A percentile compares a stretch with the other conserved stretches of the same genome.
These are phyloP conservation scores for Anguilla obscura DNA, from an alignment of 2,797 vertebrate genomes.

Conservation along the genomic window DNA sequence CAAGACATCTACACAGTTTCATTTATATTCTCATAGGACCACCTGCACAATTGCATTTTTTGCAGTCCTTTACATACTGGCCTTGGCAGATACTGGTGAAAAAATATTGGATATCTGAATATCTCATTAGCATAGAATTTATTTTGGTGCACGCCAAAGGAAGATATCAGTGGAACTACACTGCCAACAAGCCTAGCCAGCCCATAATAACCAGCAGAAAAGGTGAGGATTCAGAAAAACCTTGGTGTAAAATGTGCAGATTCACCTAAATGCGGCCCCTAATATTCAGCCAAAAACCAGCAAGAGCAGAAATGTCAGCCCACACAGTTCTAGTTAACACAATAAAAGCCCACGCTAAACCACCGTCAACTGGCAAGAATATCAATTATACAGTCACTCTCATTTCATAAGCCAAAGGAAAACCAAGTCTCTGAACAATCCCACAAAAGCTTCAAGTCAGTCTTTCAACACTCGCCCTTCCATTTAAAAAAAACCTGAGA, in stretches of 20 bases:
- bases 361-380: conserved; percentile 1
- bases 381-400: conserved; percentile 6
- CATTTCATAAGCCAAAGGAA: conserved; percentile 9
- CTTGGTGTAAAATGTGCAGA: not conserved
- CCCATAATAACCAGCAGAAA: not conserved
- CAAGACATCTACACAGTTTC: too few species aligned
- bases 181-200: too few species aligned
- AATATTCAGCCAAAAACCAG: not conserved
- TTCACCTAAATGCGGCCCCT: not conserved
- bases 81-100: too few species aligned
- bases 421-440: not conserved
- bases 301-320: not conserved
- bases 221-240: not conserved
- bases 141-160: too few species aligned
- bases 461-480: not conserved
- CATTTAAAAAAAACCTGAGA: not conserved
- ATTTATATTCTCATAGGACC: too few species aligned
- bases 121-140: too few species aligned
- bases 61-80: too few species aligned
- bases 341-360: conserved; percentile 15
- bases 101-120: too few species aligned
- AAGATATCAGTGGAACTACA: too few species aligned
- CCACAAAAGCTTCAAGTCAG: not conserved
- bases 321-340: not conserved
- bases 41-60: too few species aligned